A percentile compares a stretch with the other conserved stretches of the same genome.
phyloP scores from a whole-genome alignment of 1,140 invertebrate species.

The Steinernema khuongi region DNA sequence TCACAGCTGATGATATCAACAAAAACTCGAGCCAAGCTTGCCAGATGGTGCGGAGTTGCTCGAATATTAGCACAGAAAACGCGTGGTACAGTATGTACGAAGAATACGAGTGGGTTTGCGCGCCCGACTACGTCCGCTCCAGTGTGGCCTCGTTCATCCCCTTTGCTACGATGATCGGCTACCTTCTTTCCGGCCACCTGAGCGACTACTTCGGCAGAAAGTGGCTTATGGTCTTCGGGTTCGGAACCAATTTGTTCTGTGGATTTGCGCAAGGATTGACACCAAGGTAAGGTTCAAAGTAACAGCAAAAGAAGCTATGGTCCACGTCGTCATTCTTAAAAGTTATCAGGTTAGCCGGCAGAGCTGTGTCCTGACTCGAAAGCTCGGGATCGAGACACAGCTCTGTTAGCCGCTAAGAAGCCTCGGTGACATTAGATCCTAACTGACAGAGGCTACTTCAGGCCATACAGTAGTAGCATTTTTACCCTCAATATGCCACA shows the following conservation, averaged over 20 bases:
- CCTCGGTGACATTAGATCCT: no score
- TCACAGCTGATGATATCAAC: slow-evolving; percentile 19
- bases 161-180: slow-evolving; percentile 24
- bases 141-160: slow-evolving; percentile 31
- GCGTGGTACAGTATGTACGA: slow-evolving; percentile 36
- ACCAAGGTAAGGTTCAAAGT: slow-evolving; percentile 24
- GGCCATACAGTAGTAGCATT: no score
- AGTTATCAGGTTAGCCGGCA: no score
- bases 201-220: slow-evolving; percentile 38
- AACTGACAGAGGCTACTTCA: no score
- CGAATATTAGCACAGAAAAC: slow-evolving; percentile 27
- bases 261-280: slow-evolving; percentile 25
- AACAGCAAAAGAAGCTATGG: no score
- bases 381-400: no score
- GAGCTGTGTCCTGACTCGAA: no score
- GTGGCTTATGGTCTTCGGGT: slow-evolving; percentile 35
- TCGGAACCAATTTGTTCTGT: slow-evolving; percentile 19
- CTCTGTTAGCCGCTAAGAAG: no score
- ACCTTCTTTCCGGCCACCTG: slow-evolving; percentile 29
- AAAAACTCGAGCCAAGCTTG: slow-evolving; percentile 29
- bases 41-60: slow-evolving; percentile 23
- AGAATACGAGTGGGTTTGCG: slow-evolving; percentile 42
- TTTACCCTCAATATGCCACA: no score
- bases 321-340: no score
- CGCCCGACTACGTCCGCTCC: slow-evolving; percentile 31